Evolutionary conservation across 1,140 invertebrate species (phyloP).

Genomic region (Trissolcus basalis): DNA sequence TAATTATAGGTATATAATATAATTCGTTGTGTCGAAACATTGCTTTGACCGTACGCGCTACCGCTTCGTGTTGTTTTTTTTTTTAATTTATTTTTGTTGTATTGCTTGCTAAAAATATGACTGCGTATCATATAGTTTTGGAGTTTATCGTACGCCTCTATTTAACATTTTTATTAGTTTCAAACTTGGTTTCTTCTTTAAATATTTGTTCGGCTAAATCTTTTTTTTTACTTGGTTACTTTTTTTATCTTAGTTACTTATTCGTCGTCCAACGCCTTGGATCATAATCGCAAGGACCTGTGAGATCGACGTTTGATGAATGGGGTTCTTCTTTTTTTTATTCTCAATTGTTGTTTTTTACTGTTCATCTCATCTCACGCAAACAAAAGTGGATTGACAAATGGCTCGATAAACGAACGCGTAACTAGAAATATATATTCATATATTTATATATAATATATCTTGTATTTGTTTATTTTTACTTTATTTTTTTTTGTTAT

Average conservation of each 20-base stretch:
- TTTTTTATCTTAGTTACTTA: slow-evolving; percentile 27
- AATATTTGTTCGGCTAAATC: slow-evolving; percentile 16
- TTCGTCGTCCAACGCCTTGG: slow-evolving; percentile 9
- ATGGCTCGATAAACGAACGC: slow-evolving; percentile 45
- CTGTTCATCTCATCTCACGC: slow-evolving; percentile 28
- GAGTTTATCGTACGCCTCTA: slow-evolving; percentile 62
- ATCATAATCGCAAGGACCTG: slow-evolving; percentile 19
- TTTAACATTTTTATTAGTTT: slow-evolving; percentile 56
- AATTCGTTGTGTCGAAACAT: slow-evolving; percentile 78
- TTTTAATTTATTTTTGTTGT: slow-evolving; percentile 14
- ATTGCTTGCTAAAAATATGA: slow-evolving; percentile 70
- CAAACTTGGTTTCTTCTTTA: slow-evolving; percentile 9
- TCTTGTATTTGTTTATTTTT: slow-evolving; percentile 25
- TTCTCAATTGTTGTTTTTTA: slow-evolving; percentile 4
- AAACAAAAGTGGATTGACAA: slow-evolving; percentile 40
- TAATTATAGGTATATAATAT: slow-evolving; percentile 64
- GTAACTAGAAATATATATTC: slow-evolving; percentile 55
- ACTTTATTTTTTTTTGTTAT: slow-evolving; percentile 21
- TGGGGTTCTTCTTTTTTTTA: slow-evolving; percentile 15
- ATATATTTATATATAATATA: slow-evolving; percentile 28
- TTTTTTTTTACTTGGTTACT: slow-evolving; percentile 37
- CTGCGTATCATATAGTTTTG: slow-evolving; percentile 68
- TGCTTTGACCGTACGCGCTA: slow-evolving; percentile 73
- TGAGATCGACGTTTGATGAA: slow-evolving; percentile 49
- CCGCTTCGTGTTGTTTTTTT: slow-evolving; percentile 48